Conservation (phyloP, 2,888 invertebrate genomes). For the Dolomedes plantarius region DNA sequence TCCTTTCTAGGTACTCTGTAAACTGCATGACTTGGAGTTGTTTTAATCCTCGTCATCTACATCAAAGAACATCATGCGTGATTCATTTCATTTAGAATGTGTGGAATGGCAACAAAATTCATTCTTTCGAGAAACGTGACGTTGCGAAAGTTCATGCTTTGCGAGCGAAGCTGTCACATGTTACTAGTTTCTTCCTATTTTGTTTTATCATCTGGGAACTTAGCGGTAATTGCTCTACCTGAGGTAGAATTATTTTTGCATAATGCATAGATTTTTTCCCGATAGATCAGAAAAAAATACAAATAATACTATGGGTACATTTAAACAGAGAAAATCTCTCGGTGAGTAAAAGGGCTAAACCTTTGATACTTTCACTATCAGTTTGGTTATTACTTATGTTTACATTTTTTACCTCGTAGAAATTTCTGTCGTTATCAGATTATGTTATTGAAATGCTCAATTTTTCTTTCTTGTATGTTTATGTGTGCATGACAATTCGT, state of each 20-base stretch:
- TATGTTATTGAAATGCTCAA: no score
- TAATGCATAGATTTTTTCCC: slow-evolving; percentile 52
- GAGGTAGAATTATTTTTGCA: slow-evolving; percentile 19
- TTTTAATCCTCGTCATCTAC: no score
- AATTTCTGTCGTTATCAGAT: no score
- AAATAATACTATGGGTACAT: slow-evolving; percentile 75
- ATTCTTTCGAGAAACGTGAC: slow-evolving; percentile 48
- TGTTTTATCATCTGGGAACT: neutral
- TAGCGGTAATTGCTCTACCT: neutral
- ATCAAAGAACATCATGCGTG: no score
- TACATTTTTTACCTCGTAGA: neutral
- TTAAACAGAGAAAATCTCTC: slow-evolving; percentile 78
- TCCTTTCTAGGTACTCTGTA: no score
- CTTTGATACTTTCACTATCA: neutral
- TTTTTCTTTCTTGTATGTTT: no score
- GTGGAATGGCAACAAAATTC: neutral
- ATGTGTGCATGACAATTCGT: no score
- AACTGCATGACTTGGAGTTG: no score
- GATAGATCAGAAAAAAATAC: slow-evolving; percentile 73
- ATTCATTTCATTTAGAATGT: no score
- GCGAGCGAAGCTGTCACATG: slow-evolving; percentile 61
- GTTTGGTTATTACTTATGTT: neutral
- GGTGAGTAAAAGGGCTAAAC: slow-evolving; percentile 75
- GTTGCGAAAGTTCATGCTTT: slow-evolving; percentile 62
- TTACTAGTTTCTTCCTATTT: slow-evolving; percentile 51